Base-by-base conservation (phyloP, 2,888 invertebrate genomes). In the Macrosiphum euphorbiae region DNA sequence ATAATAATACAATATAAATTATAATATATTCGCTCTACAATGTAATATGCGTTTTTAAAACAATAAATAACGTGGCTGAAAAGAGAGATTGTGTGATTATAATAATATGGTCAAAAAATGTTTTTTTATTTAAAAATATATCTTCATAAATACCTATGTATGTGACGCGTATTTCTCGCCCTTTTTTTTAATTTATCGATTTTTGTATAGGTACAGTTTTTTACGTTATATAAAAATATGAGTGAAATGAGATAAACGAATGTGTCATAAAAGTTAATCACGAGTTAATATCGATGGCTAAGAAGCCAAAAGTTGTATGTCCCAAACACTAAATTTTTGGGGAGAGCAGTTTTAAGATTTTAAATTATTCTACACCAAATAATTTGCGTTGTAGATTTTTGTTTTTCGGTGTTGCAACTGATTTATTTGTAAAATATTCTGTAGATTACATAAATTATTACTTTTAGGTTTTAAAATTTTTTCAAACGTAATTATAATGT, bases 1-100 rank as follows among this genome's bases (percentile, higher is more conserved):
- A 78, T 20, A 78, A 35, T 78, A 78, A 78, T 78, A 78, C 35
- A 67, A 67, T 67, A 67, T 67, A 67, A 67, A 67, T 67, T 67
- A 67, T 67, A 67, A 67, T 67, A 67, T n/a, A 78, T 78, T 78
- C 35, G 35, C 35, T 20, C 20, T 20, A 78, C 20, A 78, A 78
- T 20, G 78, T 78, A 78, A 78, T 78, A 35, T 20, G 20, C 20
- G 78, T 78, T 78, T 78, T 78, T 78, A 78, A 78, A 78, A 78
- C 78, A 78, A 78, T 78, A 78, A 78, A 78, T 78, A 78, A 78
- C 35, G 26, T 8, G 58, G 8, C 26, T 58, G 58, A 78, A 78
- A 78, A 35, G 35, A 78, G 35, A 78, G 78, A 78, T 78, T 78
- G 20, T 20, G 35, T 35, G 78, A 35, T 35, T 35, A 35, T 35